Base-by-base conservation (phyloP, 2,888 invertebrate species). In the Machimus atricapillus region DNA sequence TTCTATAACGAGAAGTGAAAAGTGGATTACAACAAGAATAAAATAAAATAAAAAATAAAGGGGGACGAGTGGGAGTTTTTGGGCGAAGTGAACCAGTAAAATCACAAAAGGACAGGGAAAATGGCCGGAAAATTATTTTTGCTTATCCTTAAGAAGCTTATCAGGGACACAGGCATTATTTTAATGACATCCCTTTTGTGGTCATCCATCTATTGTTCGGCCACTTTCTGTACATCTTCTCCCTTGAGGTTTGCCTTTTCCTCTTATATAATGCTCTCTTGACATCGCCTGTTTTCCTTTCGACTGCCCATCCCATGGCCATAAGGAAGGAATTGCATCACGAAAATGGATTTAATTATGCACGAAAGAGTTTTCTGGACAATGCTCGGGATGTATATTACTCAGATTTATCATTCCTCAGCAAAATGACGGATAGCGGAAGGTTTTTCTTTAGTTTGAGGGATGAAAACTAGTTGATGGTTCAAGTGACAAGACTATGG, bases 41-140 rank as follows among this genome's bases (percentile, higher is more conserved):
- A 66, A 66, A 66, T 66, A 66, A 66, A 23, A 27, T 9, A 43
- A 43, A 43, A 43, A 12, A 40, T 2, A 40, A 43, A 14, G 23
- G 23, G 66, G 66, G 12, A 66, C 23, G 19, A 66, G 23, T 27
- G 23, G 66, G 66, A 66, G 66, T 66, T 66, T 19, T 46, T 16
- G 19, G 27, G 2, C 23, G 66, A 52, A 79, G 79, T 52, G 52
- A 79, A 79, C 79, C 46, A 79, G 79, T 79, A 79, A 46, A 66
- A 52, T 52, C 23, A 79, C 79, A 52, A 46, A 79, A 52, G 27
- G 52, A 23, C 52, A 23, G 7, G 52, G 52, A 79, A 79, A 79
- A 79, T 79, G 79, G 79, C 79, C 79, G 79, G 79, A 79, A 79
- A 46, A 79, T 79, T 52, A 79, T 79, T 79, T 79, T 79, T 79